Base-by-base conservation (phyloP, 35 echinoderm and acorn worm genomes). In the Lytechinus variegatus region DNA sequence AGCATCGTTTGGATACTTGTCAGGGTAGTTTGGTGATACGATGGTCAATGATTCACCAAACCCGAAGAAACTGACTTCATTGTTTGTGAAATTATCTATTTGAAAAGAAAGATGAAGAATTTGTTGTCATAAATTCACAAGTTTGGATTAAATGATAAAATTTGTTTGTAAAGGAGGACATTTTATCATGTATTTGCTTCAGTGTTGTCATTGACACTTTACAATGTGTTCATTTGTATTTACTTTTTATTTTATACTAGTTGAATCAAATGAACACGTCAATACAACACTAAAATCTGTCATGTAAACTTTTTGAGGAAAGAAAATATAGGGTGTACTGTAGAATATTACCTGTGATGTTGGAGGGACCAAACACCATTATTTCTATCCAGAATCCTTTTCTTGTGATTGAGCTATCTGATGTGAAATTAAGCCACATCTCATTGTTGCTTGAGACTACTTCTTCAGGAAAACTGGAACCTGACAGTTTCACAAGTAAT, bases 381-480 rank as follows among this genome's bases (percentile, higher is more conserved):
- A 66, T 66, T 54, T 92, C 52, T 52, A 92, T 92, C 6, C 8
- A 92, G 21, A 92, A 92, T 92, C 91, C 91, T 92, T 8, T 6
- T 9, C 24, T 54, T 56, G 91, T n/a, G 10, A 92, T 21, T 14
- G 91, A 92, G 54, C 9, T 9, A 54, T 92, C 91, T 27, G 91
- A 54, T 9, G 91, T 54, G 9, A 92, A 92, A 53, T 53, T 92
- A 52, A 92, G 6, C 91, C 91, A 92, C 91, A 92, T 92, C 52
- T 92, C 91, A 54, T 92, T 53, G 91, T 9, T 92, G 91, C 13
- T 52, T 10, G 91, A 92, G 9, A 27, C 54, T 13, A 92, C 54
- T 4, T 53, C 91, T 21, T 53, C 91, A 10, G 91, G 91, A 27
- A 92, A 54, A 53, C 9, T 28, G 14, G 21, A 27, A 53, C 91